These are phyloP conservation scores for Drosophila phalerata DNA, from an alignment of 2,888 invertebrate species.

Conservation along the genomic window DNA sequence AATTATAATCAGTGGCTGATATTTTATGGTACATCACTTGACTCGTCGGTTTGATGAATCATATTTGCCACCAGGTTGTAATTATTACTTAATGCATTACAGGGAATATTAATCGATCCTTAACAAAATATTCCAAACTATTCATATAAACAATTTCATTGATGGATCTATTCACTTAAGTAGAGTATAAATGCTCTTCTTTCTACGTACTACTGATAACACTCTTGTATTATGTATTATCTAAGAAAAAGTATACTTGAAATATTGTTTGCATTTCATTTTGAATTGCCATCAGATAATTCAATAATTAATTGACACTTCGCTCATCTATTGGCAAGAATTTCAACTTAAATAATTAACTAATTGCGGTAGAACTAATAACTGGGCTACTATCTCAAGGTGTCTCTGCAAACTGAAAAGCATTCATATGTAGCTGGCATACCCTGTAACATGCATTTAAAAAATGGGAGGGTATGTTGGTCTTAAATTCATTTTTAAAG, in stretches of 20 bases:
- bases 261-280: constrained; percentile 24
- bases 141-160: neutral
- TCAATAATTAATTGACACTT: constrained; percentile 39
- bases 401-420: constrained; percentile 29
- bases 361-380: constrained; percentile 40
- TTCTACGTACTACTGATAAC: neutral
- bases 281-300: constrained; percentile 31
- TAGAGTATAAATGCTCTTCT: no score
- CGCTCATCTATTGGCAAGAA: constrained; percentile 3
- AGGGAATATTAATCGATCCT: neutral
- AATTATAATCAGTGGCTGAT: constrained; percentile 28
- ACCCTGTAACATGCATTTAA: constrained; percentile 12
- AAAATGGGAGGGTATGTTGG: neutral
- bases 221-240: constrained; percentile 14
- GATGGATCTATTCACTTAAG: neutral
- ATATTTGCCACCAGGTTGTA: constrained; percentile 8
- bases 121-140: neutral
- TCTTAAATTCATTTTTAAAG: no score
- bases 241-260: neutral
- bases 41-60: constrained; percentile 33
- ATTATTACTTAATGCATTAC: neutral
- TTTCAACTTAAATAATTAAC: constrained; percentile 35
- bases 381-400: constrained; percentile 33
- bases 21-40: constrained; percentile 15
- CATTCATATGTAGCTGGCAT: constrained; percentile 15